Percentiles rank a stretch among this genome's conserved stretches.
These are phyloP conservation scores for Sinocyclocheilus anophthalmus DNA, from an alignment of 2,113 vertebrate species.

Conservation along the genomic window DNA sequence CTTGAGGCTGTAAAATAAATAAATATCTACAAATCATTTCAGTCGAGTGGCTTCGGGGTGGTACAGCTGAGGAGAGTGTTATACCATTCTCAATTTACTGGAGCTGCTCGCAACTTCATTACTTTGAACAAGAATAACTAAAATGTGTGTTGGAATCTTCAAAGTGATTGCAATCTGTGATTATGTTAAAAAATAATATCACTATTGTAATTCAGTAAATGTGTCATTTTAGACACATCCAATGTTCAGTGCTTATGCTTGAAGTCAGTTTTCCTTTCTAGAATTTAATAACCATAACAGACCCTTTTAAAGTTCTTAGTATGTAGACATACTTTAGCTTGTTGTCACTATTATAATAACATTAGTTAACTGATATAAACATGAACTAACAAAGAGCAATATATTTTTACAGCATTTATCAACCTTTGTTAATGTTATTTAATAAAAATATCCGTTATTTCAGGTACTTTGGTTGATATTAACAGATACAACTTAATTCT, in stretches of 20 bases:
- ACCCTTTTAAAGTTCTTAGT: background rate
- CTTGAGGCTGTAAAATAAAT: slow-evolving; percentile 63
- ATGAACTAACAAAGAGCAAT: no score
- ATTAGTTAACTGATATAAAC: no score
- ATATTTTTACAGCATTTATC: no score
- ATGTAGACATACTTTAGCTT: background rate
- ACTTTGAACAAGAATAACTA: slow-evolving; percentile 66
- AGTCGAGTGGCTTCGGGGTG: slow-evolving; percentile 59
- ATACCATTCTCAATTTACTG: slow-evolving; percentile 65
- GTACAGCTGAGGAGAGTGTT: slow-evolving; percentile 64
- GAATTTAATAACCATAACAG: background rate
- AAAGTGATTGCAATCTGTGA: slow-evolving; percentile 65
- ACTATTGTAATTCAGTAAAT: slow-evolving; percentile 52
- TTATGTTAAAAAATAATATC: slow-evolving; percentile 34
- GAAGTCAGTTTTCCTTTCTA: background rate
- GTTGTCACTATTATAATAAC: background rate
- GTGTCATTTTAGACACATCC: slow-evolving; percentile 34
- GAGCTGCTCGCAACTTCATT: slow-evolving; percentile 59
- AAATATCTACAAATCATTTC: slow-evolving; percentile 67
- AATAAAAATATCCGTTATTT: no score
- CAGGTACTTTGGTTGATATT: no score
- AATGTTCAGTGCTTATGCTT: no score
- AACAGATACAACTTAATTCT: no score
- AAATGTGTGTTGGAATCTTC: slow-evolving; percentile 58
- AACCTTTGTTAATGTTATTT: no score